Base-by-base conservation (phyloP, 2,797 vertebrate species). In the Pygocentrus nattereri region DNA sequence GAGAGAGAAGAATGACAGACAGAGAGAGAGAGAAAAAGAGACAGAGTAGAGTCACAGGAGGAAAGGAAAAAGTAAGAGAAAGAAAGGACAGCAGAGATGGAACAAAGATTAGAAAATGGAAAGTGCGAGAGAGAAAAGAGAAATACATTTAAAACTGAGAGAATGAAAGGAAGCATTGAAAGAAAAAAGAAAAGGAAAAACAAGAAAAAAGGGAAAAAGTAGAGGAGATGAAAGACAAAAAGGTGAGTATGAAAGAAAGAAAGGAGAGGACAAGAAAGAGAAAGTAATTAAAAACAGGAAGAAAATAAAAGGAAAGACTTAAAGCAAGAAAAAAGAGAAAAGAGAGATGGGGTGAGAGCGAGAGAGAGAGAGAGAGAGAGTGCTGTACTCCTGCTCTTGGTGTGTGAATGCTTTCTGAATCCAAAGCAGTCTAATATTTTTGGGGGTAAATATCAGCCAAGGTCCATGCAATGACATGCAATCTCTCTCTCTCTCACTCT, bases 361-460 rank as follows among this genome's bases (percentile, higher is more conserved):
- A n/a, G n/a, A n/a, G n/a, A n/a, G n/a, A n/a, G n/a, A n/a, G n/a
- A n/a, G n/a, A n/a, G n/a, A n/a, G n/a, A n/a, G n/a, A n/a, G n/a
- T n/a, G n/a, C n/a, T n/a, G n/a, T n/a, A n/a, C n/a, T n/a, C n/a
- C 19, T 65, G 31, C 38, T 77, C 65, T 61, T 49, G 25, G 31
- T 72, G 10, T 82, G 49, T 73, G 74, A 82, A 82, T 74, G 68
- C 75, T 73, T 65, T 18, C 21, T 78, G 69, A 82, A 74, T 69
- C 81, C 69, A 67, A 78, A 82, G 34, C 25, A 47, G 75, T 11
- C 68, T n/a, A n/a, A n/a, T n/a, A n/a, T n/a, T n/a, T n/a, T n/a
- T n/a, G n/a, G n/a, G 41, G 69, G 76, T 78, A 79, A 78, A 82
- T 78, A 82, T 82, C 76, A 82, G 31, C 61, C 41, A 41, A 41